Percentiles rank a stretch among this genome's conserved stretches.
These are phyloP conservation scores for Leptatherina wallacei DNA, from an alignment of 2,797 vertebrate species.

Conservation along the genomic window DNA sequence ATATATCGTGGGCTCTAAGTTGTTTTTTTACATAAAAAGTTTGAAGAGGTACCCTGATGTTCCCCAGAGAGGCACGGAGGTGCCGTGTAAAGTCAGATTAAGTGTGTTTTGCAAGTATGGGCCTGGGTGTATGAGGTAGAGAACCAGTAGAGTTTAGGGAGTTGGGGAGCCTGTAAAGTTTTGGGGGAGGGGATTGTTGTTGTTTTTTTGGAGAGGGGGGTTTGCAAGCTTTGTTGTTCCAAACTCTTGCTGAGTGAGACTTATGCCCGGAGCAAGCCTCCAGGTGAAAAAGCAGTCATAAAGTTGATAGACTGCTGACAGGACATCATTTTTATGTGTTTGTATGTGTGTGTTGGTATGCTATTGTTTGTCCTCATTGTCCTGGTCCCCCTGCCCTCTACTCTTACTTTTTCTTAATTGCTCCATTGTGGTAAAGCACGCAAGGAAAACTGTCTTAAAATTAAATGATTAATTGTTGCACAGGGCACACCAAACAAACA, in stretches of 20 bases:
- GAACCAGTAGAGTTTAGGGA: conserved; percentile 18
- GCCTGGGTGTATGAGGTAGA: conserved; percentile 17
- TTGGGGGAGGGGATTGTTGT: conserved; percentile 28
- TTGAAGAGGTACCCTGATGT: conserved; percentile 37
- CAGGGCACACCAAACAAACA: conserved; percentile 20
- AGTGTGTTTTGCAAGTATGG: conserved; percentile 52
- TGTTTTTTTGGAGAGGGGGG: conserved; percentile 21
- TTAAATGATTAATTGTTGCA: conserved; percentile 5
- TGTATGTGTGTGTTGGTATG: conserved; percentile 20
- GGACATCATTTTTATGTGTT: conserved; percentile 58
- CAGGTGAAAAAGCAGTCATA: conserved; percentile 77
- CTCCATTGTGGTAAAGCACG: neutral
- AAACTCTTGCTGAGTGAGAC: conserved; percentile 58
- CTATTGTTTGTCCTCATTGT: conserved; percentile 16
- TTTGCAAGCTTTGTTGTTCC: conserved; percentile 48
- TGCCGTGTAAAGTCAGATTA: conserved; percentile 43
- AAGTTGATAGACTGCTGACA: conserved; percentile 63
- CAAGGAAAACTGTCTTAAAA: neutral
- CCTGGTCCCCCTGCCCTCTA: conserved; percentile 4
- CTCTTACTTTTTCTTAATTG: conserved; percentile 24
- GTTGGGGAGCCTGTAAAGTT: conserved; percentile 1
- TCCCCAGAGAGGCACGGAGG: conserved; percentile 18
- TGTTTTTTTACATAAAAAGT: conserved; percentile 37
- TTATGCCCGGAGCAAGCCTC: conserved; percentile 44
- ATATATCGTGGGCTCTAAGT: conserved; percentile 13